phyloP scores from a whole-genome alignment of 2,113 vertebrate species.

The Lontra canadensis region DNA sequence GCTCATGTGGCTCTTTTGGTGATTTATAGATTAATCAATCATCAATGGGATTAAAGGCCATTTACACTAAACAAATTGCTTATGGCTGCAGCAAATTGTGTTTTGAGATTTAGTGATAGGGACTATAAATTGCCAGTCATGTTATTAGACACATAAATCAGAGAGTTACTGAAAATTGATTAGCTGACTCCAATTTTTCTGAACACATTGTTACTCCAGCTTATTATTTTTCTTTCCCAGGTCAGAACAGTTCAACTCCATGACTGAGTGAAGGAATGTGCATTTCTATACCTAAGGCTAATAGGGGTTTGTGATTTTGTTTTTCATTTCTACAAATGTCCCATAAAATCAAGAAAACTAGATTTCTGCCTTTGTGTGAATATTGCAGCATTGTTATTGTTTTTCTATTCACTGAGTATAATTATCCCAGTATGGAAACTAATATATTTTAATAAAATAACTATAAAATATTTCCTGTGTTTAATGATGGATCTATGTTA shows the following conservation, averaged over 20 bases:
- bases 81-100: conserved; percentile 79
- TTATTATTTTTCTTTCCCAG: conserved; percentile 78
- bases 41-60: conserved; percentile 82
- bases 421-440: conserved; percentile 54
- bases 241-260: conserved; percentile 75
- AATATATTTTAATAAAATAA: conserved; percentile 62
- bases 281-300: conserved; percentile 70
- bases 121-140: conserved; percentile 82
- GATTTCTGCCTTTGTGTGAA: conserved; percentile 64
- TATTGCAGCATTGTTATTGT: neutral
- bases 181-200: conserved; percentile 80
- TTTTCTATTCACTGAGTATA: neutral
- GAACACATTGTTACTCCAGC: conserved; percentile 73
- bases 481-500: conserved; percentile 17
- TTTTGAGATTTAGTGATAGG: conserved; percentile 82
- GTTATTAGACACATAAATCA: conserved; percentile 85
- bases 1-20: conserved; percentile 70
- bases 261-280: conserved; percentile 65
- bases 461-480: conserved; percentile 38
- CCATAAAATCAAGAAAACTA: conserved; percentile 61
- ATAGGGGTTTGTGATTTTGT: neutral
- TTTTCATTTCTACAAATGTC: conserved; percentile 34
- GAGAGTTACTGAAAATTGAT: conserved; percentile 84
- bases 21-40: conserved; percentile 84
- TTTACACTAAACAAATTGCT: conserved; percentile 80